A percentile compares a stretch with the other conserved stretches of the same genome.
These are phyloP conservation scores for Hartigia nigra DNA, from an alignment of 2,888 invertebrate species.

Conservation along the genomic window DNA sequence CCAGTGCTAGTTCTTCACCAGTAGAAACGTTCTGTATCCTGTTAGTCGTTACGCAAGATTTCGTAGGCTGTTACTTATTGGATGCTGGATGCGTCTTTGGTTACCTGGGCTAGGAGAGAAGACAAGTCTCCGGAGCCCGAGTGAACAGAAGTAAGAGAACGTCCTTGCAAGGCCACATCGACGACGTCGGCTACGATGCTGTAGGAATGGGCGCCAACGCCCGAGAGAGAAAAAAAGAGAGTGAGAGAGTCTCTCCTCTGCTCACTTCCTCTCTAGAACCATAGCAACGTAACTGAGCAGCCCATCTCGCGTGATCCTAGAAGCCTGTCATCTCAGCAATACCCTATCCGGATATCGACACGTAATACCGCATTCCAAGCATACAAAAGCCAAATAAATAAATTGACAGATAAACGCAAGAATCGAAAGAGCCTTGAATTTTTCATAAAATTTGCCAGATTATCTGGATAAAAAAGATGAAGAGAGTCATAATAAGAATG, in stretches of 20 bases:
- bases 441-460: too few relatives aligned
- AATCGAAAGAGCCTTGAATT: too few relatives aligned
- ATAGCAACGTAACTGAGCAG: constrained; percentile 14
- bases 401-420: not conserved
- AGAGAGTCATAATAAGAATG: not conserved
- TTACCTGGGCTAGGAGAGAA: constrained; percentile 14
- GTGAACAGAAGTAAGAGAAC: constrained; percentile 47
- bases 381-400: not conserved
- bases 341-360: not conserved
- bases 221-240: constrained; percentile 30
- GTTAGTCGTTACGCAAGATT: constrained; percentile 47
- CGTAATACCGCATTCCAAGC: not conserved
- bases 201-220: constrained; percentile 42
- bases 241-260: constrained; percentile 18
- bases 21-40: constrained; percentile 21
- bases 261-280: constrained; percentile 10
- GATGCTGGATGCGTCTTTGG: constrained; percentile 26
- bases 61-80: constrained; percentile 29
- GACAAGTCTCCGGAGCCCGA: constrained; percentile 19
- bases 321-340: constrained; percentile 22
- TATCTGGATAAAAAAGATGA: not conserved
- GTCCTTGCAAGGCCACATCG: constrained; percentile 56
- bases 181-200: not conserved
- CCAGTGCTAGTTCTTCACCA: constrained; percentile 17
- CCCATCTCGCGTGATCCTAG: constrained; percentile 36